Evolutionary conservation across 2,797 vertebrate species (phyloP).

Genomic region (Pogoniulus pusillus): DNA sequence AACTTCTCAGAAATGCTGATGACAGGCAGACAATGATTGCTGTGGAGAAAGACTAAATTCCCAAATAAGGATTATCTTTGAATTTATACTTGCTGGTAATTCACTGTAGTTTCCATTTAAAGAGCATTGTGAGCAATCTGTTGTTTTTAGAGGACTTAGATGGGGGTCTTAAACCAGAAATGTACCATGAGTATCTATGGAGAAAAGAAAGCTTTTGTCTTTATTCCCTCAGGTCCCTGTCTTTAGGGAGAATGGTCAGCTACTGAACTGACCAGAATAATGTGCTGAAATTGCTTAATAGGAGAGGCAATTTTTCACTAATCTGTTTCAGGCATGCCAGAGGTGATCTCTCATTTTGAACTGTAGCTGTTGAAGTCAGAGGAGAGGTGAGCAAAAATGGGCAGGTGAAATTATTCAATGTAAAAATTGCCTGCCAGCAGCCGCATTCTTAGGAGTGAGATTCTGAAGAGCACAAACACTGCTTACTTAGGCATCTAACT

Average conservation of each 20-base stretch:
- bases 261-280: constrained; percentile 34
- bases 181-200: not conserved
- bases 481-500: not conserved
- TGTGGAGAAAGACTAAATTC: not conserved
- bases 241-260: not conserved
- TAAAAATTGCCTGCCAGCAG: not conserved
- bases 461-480: not conserved
- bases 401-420: not conserved
- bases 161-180: not conserved
- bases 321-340: constrained; percentile 14
- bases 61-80: not conserved
- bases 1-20: not conserved
- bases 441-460: not conserved
- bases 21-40: not conserved
- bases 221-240: not conserved
- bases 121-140: not conserved
- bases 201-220: constrained; percentile 6
- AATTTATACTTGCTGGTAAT: not conserved
- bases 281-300: constrained; percentile 24
- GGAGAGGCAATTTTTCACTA: constrained; percentile 19
- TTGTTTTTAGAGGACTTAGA: not conserved
- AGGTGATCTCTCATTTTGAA: constrained; percentile 4
- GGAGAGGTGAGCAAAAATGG: not conserved
- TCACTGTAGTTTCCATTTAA: not conserved
- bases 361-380: not conserved